Base-by-base conservation (phyloP, 2,113 vertebrate species). In the Apistogramma diplotaenia region DNA sequence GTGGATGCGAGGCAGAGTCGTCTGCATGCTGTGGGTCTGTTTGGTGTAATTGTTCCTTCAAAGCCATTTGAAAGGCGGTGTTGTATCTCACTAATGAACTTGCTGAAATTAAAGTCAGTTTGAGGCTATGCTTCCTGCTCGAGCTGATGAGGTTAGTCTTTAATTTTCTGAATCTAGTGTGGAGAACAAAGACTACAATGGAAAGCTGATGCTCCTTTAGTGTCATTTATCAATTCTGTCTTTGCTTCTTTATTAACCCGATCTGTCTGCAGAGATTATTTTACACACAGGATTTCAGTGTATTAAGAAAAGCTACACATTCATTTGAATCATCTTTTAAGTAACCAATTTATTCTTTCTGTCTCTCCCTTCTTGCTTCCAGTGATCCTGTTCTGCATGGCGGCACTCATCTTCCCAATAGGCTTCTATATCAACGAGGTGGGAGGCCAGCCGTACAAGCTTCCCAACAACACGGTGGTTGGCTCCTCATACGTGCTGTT, bases 401-500 rank as follows among this genome's bases (percentile, higher is more conserved):
- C 98, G 82, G 98, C 98, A 57, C 98, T 99, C 93, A 99, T 99
- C 96, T 99, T 96, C 87, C 94, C 95, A 59, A 95, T 95, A 87
- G 95, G 94, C 84, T 95, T 95, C 92, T 95, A 95, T 96, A 99
- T 99, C 95, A 99, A 95, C 91, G 98, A 99, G 96, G 97, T 99
- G 88, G 98, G 98, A 92, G 98, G 98, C 76, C 98, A 99, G 93
- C 98, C 98, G 0, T 99, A 99, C 94, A 99, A 99, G 94, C 94
- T 99, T 93, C 98, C 98, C 91, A 99, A 99, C 96, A 99, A 99
- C 95, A 99, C 98, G 29, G 98, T 99, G 87, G 98, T 99, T 82
- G 98, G 98, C 90, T 99, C 98, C 65, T 99, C 98, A 0, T 99
- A 99, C 33, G 98, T 99, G 94, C 97, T 99, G 56, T 99, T 99